These are phyloP conservation scores for Nineta flava DNA, from an alignment of 2,888 invertebrate genomes.

Conservation along the genomic window DNA sequence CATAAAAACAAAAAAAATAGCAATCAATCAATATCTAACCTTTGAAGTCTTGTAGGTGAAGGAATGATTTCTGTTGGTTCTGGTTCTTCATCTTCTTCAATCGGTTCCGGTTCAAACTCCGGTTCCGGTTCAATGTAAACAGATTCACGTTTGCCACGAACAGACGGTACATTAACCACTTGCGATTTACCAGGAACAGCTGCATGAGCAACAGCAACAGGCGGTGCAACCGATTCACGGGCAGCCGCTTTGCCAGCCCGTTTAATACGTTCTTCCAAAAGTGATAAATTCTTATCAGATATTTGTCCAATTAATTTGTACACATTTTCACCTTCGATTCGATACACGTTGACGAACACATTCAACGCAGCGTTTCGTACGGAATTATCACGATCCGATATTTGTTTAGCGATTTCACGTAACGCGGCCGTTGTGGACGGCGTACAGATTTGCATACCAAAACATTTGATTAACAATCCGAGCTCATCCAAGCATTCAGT, in stretches of 20 bases:
- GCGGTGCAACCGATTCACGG: constrained; percentile 30
- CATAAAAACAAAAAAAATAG: too few relatives aligned
- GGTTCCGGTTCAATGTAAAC: constrained; percentile 22
- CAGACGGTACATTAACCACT: constrained; percentile 22
- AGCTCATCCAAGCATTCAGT: constrained; percentile 93
- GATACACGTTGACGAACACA: constrained; percentile 80
- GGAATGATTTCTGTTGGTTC: not conserved
- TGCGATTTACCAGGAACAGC: constrained; percentile 31
- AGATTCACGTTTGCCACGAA: constrained; percentile 23
- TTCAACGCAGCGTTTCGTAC: constrained; percentile 93
- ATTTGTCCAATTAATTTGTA: constrained; percentile 87
- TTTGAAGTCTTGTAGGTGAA: not conserved
- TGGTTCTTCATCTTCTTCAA: constrained; percentile 15
- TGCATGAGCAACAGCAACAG: constrained; percentile 26
- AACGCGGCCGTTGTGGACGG: constrained; percentile 65
- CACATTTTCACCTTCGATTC: constrained; percentile 77
- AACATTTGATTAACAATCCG: constrained; percentile 68
- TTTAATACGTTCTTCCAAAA: constrained; percentile 92
- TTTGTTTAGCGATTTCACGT: constrained; percentile 84
- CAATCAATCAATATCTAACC: not conserved
- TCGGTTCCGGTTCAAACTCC: constrained; percentile 25
- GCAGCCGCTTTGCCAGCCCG: constrained; percentile 54
- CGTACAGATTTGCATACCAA: constrained; percentile 70
- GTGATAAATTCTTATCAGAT: constrained; percentile 85
- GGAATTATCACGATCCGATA: constrained; percentile 89